Percentiles rank a stretch among this genome's conserved stretches.
These are phyloP conservation scores for Macaca nemestrina DNA, from an alignment of 2,113 vertebrate genomes.

Conservation along the genomic window DNA sequence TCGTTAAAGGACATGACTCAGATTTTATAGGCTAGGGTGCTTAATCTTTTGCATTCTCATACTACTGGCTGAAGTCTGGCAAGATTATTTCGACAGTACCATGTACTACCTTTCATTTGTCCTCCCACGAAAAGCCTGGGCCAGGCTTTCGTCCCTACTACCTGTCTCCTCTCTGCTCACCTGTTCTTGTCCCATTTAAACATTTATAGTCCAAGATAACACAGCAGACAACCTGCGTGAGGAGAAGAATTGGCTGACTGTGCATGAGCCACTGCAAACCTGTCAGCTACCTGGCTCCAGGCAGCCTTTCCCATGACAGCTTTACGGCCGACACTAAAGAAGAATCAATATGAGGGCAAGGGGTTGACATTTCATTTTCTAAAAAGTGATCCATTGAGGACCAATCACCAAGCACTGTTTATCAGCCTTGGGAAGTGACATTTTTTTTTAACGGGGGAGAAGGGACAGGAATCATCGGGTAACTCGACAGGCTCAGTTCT, in stretches of 20 bases:
- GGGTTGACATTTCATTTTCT: conserved; percentile 91
- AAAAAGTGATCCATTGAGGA: conserved; percentile 89
- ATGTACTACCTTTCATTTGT: conserved; percentile 14
- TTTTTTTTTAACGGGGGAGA: conserved; percentile 80
- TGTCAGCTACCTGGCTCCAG: conserved; percentile 84
- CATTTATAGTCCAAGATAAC: conserved; percentile 49
- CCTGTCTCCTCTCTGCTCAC: conserved; percentile 34
- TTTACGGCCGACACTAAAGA: conserved; percentile 87
- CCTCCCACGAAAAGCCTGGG: neutral
- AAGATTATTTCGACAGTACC: accelerated
- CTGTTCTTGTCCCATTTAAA: conserved; percentile 39
- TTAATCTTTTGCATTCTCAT: neutral
- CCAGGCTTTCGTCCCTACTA: neutral
- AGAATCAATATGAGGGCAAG: conserved; percentile 88
- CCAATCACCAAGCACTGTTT: conserved; percentile 86
- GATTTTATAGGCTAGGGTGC: neutral
- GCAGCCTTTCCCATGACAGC: conserved; percentile 84
- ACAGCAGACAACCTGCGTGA: neutral
- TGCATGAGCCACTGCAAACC: conserved; percentile 37
- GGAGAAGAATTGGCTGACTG: conserved; percentile 67
- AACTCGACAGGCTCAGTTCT: conserved; percentile 83
- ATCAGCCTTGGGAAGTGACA: conserved; percentile 85
- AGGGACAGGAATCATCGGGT: conserved; percentile 79
- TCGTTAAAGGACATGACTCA: neutral
- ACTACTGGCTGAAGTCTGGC: neutral